phyloP scores from a whole-genome alignment of 2,797 vertebrate species.

The Danio tinwini region DNA sequence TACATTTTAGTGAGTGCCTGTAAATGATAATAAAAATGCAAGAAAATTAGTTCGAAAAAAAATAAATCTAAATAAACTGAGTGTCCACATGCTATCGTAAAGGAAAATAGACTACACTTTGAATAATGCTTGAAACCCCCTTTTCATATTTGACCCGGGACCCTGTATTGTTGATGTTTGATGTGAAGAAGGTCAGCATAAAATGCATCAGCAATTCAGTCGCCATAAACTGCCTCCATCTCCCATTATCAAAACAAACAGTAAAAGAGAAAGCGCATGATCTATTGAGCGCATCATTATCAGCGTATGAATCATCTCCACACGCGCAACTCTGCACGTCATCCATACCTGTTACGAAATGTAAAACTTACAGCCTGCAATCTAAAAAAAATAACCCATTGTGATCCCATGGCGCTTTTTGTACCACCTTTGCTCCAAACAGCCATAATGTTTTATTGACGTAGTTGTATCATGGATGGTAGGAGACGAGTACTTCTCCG shows the following conservation, averaged over 20 bases:
- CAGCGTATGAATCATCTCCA: conserved; percentile 23
- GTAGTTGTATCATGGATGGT: not conserved
- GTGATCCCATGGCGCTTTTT: not conserved
- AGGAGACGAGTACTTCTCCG: conserved; percentile 34
- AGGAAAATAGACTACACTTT: too few species aligned
- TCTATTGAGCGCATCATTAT: not conserved
- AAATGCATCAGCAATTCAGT: not conserved
- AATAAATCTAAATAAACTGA: too few species aligned
- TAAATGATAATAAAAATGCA: too few species aligned
- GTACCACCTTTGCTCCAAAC: not conserved
- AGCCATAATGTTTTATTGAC: not conserved
- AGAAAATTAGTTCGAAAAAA: too few species aligned
- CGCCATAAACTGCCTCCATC: not conserved
- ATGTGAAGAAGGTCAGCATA: not conserved
- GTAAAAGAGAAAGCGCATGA: not conserved
- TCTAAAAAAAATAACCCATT: not conserved
- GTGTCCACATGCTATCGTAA: too few species aligned
- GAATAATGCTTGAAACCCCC: too few species aligned
- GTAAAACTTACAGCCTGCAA: not conserved
- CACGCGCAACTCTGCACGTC: conserved; percentile 27
- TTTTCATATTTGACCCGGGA: too few species aligned
- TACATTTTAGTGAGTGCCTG: too few species aligned
- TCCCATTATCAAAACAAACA: not conserved
- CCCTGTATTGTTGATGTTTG: too few species aligned
- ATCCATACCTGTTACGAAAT: conserved; percentile 33